Percentiles rank a stretch among this genome's conserved stretches.
phyloP scores from a whole-genome alignment of 2,113 vertebrate genomes.

The Rallus limicola region DNA sequence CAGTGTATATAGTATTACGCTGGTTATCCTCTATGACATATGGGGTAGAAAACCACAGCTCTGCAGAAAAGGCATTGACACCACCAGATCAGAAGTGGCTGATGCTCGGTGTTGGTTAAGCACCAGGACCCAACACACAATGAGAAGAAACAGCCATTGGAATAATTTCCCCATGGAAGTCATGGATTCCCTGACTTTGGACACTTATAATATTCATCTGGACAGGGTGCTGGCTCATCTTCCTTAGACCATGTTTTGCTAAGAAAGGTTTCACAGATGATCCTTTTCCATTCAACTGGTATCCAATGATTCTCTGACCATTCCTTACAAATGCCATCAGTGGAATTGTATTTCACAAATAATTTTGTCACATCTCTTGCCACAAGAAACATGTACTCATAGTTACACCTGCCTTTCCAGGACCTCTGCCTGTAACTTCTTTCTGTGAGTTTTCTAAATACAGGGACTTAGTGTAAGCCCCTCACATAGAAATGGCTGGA shows the following conservation, averaged over 20 bases:
- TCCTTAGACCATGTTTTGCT: background rate
- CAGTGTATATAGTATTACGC: background rate
- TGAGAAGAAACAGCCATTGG: background rate
- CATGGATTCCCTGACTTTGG: background rate
- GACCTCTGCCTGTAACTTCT: background rate
- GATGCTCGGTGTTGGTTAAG: background rate
- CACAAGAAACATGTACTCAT: background rate
- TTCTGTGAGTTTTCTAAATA: background rate
- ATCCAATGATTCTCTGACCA: background rate
- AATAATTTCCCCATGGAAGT: background rate
- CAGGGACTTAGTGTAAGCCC: accelerated
- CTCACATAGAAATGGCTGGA: background rate
- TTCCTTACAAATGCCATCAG: background rate
- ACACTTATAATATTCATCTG: background rate
- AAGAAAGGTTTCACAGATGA: background rate
- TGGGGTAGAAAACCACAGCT: background rate
- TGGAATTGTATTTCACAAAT: background rate
- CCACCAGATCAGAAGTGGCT: background rate
- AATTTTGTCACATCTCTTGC: background rate
- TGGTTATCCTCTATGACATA: background rate
- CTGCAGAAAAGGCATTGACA: background rate
- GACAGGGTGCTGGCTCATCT: background rate
- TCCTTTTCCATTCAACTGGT: background rate
- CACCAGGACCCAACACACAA: background rate
- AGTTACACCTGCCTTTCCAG: background rate